Evolutionary conservation across 2,888 invertebrate genomes (phyloP), one percentile per base, ranked within the genome.

Genomic region (Drosophila nr. perissopoda): DNA sequence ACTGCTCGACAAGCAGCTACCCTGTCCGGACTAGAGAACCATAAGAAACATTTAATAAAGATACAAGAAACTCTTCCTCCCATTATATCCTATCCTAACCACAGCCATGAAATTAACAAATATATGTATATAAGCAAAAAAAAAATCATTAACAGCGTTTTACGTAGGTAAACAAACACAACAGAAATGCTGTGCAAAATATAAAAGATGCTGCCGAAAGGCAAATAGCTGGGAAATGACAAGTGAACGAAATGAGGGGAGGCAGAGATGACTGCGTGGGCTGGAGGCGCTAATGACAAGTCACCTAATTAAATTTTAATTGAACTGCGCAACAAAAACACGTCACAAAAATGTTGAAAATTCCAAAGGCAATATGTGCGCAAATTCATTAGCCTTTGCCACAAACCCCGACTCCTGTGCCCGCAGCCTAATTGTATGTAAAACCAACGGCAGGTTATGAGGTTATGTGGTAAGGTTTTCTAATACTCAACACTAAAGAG

Each of bases 301-400:
- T 36, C 59, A 60, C 48, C 74, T 74, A 89, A 89, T 83, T 83
- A 74, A 73, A 56, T 83, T 83, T 81, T 83, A 81, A 83, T 81
- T 81, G 70, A 89, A 89, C 74, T 81, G 54, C 82, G 69, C 74
- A 86, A 71, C 49, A 79, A 61, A 74, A 70, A 48, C 46, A 38
- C 60, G 57, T 52, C 66, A 69, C 53, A 64, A 56, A 81, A 82
- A 53, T 51, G 49, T 65, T 40, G 40, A 54, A 67, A 68, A 64
- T 70, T 46, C 54, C 64, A 29, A 49, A 70, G 54, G 53, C 66
- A 60, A 71, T 68, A 61, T 75, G 56, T 46, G 38, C 61, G 11
- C 5, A 25, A 21, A 6, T 53, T 16, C 16, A 60, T 76, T 74
- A 68, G 68, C 69, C 53, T 53, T 48, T 49, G 56, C 51, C 46